Evolutionary conservation across 1,140 invertebrate species (phyloP).

Genomic region (Cepaea nemoralis): DNA sequence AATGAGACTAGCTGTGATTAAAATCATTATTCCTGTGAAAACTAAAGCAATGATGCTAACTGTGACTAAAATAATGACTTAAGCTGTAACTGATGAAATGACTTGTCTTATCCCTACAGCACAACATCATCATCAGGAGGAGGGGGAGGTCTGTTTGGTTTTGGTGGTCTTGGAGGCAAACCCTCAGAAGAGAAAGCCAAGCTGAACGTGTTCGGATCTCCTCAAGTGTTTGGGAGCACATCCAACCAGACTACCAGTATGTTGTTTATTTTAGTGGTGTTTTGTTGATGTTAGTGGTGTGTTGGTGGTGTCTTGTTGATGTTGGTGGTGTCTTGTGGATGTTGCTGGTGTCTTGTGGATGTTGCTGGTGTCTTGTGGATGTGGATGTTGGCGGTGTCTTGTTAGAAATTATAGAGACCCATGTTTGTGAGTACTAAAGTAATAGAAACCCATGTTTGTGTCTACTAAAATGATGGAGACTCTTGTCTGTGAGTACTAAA

Average conservation of each 20-base stretch:
- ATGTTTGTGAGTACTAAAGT: too few species aligned
- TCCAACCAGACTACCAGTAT: conserved; percentile 28
- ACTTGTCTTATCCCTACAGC: too few species aligned
- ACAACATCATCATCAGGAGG: conserved; percentile 46
- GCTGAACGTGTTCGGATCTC: conserved; percentile 70
- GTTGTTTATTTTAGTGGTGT: not conserved
- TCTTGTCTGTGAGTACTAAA: too few species aligned
- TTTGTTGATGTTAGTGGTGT: not conserved
- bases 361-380: not conserved
- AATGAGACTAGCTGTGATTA: too few species aligned
- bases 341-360: not conserved
- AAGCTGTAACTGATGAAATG: too few species aligned
- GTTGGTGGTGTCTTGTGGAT: not conserved
- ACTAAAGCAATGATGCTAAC: too few species aligned
- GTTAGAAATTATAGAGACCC: too few species aligned
- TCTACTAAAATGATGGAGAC: too few species aligned
- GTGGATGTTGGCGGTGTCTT: not conserved
- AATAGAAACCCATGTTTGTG: too few species aligned
- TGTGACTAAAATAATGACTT: too few species aligned
- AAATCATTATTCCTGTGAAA: too few species aligned
- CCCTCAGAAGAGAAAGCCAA: conserved; percentile 70
- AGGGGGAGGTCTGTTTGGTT: conserved; percentile 56
- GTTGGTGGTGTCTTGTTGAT: not conserved
- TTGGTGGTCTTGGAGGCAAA: conserved; percentile 68
- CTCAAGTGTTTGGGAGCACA: conserved; percentile 46